Conservation (phyloP, 2,113 vertebrate genomes). For the Sakesphorus luctuosus region DNA sequence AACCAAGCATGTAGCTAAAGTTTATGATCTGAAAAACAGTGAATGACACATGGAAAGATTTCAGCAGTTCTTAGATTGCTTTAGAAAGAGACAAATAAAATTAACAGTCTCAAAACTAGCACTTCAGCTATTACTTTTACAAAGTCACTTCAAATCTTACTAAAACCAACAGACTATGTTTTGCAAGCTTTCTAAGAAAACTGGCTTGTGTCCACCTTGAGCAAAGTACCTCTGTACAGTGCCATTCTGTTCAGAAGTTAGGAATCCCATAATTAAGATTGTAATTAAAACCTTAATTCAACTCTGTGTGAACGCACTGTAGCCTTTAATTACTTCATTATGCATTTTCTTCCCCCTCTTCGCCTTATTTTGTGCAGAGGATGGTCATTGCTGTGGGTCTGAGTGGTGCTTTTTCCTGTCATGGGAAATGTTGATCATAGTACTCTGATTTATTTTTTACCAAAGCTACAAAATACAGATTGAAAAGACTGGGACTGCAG, state of each 20-base stretch:
- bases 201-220: neutral
- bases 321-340: neutral
- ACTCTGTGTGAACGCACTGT: neutral
- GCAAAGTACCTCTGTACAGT: neutral
- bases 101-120: accelerated
- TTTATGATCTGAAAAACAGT: neutral
- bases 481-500: neutral
- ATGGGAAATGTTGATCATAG: neutral
- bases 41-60: neutral
- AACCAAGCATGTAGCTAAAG: neutral
- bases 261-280: neutral
- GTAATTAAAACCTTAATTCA: constrained; percentile 15
- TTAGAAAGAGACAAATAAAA: neutral
- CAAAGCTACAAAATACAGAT: neutral
- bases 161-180: neutral
- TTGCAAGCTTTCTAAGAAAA: neutral
- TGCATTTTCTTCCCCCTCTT: neutral
- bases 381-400: neutral
- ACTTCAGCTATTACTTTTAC: neutral
- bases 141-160: neutral
- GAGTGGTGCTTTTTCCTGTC: neutral
- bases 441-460: neutral
- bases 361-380: neutral
- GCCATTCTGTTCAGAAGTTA: neutral
- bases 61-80: neutral